phyloP scores from a whole-genome alignment of 2,113 vertebrate genomes.

The Taurulus bubalis region DNA sequence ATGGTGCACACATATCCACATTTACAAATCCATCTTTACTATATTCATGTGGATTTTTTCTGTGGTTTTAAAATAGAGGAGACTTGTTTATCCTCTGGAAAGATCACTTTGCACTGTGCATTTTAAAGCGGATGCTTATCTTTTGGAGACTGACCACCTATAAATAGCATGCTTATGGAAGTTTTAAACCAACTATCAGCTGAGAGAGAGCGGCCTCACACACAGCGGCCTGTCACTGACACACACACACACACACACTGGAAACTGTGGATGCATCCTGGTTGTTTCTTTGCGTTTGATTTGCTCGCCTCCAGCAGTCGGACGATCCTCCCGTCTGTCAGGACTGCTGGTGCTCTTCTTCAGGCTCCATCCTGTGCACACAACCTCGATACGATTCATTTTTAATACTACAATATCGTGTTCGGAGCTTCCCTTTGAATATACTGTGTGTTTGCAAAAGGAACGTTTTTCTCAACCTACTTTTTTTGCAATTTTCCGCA shows the following conservation, averaged over 20 bases:
- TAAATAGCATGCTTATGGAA: not conserved
- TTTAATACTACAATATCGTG: not conserved
- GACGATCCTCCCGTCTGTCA: too few relatives aligned
- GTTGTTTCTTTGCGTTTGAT: not conserved
- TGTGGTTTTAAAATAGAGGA: not conserved
- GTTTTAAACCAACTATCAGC: not conserved
- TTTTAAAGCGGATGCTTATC: not conserved
- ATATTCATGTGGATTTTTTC: constrained; percentile 14
- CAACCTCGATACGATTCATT: not conserved
- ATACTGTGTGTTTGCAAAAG: constrained; percentile 13
- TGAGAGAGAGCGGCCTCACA: not conserved
- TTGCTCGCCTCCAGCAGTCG: not conserved
- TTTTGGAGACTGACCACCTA: not conserved
- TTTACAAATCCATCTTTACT: not conserved
- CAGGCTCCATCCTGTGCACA: constrained; percentile 29
- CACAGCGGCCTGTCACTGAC: not conserved
- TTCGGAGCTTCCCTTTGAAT: constrained; percentile 30
- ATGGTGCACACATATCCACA: constrained; percentile 17
- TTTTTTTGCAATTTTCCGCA: too few relatives aligned
- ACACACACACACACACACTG: constrained; percentile 35
- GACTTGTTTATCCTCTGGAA: not conserved
- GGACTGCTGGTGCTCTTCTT: constrained; percentile 32
- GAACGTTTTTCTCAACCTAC: constrained; percentile 51
- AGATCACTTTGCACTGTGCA: not conserved
- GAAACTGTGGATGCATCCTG: constrained; percentile 24